These are phyloP conservation scores for Eptesicus fuscus DNA, from an alignment of 2,113 vertebrate genomes.

Conservation along the genomic window DNA sequence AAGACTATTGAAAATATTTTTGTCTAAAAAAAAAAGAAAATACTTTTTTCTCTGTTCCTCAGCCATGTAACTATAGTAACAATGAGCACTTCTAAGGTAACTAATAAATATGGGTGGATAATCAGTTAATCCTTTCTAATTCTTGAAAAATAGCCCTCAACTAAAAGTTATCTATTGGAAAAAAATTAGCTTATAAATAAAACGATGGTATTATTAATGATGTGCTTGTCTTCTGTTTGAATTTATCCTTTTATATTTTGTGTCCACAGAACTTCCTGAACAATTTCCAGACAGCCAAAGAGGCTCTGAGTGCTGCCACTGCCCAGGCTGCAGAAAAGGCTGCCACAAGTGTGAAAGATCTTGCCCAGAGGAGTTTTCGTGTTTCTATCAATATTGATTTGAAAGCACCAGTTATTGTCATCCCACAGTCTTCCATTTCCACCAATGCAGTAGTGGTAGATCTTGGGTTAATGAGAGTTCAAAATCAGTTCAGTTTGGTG, in stretches of 20 bases:
- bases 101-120: neutral
- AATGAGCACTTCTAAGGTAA: neutral
- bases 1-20: neutral
- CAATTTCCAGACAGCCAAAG: conserved; percentile 92
- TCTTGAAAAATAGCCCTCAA: neutral
- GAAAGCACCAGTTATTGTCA: conserved; percentile 94
- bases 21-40: neutral
- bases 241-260: conserved; percentile 3
- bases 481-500: conserved; percentile 88
- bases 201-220: neutral
- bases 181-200: neutral
- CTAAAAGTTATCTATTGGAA: neutral
- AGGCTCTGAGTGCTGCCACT: conserved; percentile 86
- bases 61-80: neutral
- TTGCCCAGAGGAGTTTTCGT: conserved; percentile 94
- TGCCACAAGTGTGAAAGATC: conserved; percentile 91
- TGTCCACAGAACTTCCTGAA: conserved; percentile 90
- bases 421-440: conserved; percentile 93
- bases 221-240: neutral
- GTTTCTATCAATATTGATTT: conserved; percentile 88
- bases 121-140: neutral
- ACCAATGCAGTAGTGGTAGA: conserved; percentile 89
- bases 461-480: conserved; percentile 93
- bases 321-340: conserved; percentile 90
- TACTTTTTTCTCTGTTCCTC: neutral